phyloP scores from a whole-genome alignment of 2,888 invertebrate species.

The Eilema griseolum region DNA sequence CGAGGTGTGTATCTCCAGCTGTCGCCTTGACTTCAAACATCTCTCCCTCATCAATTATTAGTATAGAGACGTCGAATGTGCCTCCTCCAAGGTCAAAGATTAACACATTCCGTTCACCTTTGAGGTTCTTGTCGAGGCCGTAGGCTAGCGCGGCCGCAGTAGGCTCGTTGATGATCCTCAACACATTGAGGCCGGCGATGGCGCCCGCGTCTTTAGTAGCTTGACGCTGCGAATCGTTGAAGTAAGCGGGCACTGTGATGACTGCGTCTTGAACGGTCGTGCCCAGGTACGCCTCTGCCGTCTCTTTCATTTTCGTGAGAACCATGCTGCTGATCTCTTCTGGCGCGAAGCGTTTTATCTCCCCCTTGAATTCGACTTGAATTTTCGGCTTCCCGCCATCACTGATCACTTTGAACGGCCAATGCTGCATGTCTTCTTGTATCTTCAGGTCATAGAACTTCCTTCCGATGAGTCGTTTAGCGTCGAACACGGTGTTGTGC shows the following conservation, averaged over 20 bases:
- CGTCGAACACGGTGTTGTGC: slow-evolving; percentile 16
- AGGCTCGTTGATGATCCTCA: slow-evolving; percentile 91
- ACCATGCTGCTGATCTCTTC: slow-evolving; percentile 89
- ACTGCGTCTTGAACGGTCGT: slow-evolving; percentile 88
- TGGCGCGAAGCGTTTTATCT: slow-evolving; percentile 86
- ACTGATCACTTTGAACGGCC: slow-evolving; percentile 90
- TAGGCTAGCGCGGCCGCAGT: slow-evolving; percentile 93
- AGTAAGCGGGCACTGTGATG: slow-evolving; percentile 84
- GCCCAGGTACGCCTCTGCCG: slow-evolving; percentile 89
- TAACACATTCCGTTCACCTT: slow-evolving; percentile 89
- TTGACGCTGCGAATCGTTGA: slow-evolving; percentile 17
- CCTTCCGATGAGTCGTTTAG: slow-evolving; percentile 19
- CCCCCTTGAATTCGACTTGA: slow-evolving; percentile 54
- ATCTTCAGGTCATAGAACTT: slow-evolving; percentile 89
- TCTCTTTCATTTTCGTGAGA: slow-evolving; percentile 45
- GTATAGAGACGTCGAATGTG: slow-evolving; percentile 95
- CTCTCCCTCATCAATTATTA: slow-evolving; percentile 76
- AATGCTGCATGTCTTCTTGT: slow-evolving; percentile 91
- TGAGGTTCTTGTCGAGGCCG: slow-evolving; percentile 90
- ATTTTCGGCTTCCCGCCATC: slow-evolving; percentile 61
- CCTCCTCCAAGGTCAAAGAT: slow-evolving; percentile 91
- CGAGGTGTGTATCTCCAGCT: slow-evolving; percentile 91
- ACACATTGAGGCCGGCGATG: slow-evolving; percentile 80
- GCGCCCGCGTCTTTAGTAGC: slow-evolving; percentile 19
- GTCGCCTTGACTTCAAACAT: slow-evolving; percentile 91